phyloP scores from a whole-genome alignment of 2,113 vertebrate genomes.

The Desmodus rotundus region DNA sequence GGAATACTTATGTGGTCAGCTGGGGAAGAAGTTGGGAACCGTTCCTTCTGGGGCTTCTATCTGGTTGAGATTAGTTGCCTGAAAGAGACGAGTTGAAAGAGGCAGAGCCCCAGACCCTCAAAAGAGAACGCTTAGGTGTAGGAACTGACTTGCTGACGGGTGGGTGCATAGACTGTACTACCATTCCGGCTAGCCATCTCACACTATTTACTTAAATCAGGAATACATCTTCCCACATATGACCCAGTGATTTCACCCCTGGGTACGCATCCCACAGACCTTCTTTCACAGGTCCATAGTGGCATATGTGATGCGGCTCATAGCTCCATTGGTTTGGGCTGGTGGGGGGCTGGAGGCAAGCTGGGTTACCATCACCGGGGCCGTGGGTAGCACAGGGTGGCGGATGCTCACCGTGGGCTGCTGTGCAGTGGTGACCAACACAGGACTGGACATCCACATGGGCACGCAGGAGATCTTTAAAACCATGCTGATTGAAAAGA shows the following conservation, averaged over 20 bases:
- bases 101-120: background rate
- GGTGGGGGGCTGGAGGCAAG: background rate
- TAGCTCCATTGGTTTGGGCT: fast-evolving
- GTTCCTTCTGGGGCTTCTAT: background rate
- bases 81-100: background rate
- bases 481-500: background rate
- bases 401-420: background rate
- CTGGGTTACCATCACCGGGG: background rate
- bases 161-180: background rate
- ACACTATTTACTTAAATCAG: background rate
- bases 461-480: background rate
- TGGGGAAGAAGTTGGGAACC: background rate
- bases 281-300: background rate
- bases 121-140: background rate
- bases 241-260: background rate
- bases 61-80: background rate
- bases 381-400: fast-evolving
- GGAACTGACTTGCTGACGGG: background rate
- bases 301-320: background rate
- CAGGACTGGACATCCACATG: background rate
- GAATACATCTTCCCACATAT: background rate
- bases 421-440: background rate
- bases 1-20: background rate
- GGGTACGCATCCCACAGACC: background rate
- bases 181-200: background rate